Evolutionary conservation across 2,888 invertebrate species (phyloP).

Genomic region (Empis livida): DNA sequence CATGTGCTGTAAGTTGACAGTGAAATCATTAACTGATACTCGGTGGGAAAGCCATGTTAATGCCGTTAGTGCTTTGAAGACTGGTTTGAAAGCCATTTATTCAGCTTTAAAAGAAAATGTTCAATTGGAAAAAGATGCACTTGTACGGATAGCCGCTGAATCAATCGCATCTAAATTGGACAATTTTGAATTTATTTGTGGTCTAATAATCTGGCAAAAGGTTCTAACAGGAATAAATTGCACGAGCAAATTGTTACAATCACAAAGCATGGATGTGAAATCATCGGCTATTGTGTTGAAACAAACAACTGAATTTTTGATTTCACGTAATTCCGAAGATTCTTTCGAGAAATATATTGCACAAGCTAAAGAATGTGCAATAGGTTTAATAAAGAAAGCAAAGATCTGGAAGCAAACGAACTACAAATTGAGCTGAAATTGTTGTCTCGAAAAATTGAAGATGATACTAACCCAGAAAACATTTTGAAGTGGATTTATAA

Average conservation of each 20-base stretch:
- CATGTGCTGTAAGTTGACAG: background rate
- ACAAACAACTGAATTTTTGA: background rate
- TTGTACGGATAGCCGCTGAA: background rate
- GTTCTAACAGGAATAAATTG: background rate
- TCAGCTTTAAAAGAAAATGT: background rate
- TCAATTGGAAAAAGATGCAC: background rate
- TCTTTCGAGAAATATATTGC: background rate
- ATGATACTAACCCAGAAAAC: background rate
- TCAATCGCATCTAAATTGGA: background rate
- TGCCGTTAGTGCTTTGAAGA: background rate
- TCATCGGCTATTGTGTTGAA: background rate
- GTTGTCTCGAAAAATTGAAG: constrained; percentile 1
- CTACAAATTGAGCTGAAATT: constrained; percentile 1
- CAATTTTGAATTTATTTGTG: background rate
- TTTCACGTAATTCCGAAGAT: background rate
- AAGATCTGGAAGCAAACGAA: constrained; percentile 3
- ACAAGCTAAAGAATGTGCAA: background rate
- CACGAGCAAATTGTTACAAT: background rate
- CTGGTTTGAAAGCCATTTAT: background rate
- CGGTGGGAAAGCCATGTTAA: background rate
- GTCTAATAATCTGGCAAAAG: background rate
- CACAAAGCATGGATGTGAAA: background rate
- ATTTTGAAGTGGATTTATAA: background rate
- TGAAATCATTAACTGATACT: background rate
- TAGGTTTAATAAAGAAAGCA: constrained; percentile 2